Base-by-base conservation (phyloP, 2,113 vertebrate species). In the Psilopsiagon aymara region DNA sequence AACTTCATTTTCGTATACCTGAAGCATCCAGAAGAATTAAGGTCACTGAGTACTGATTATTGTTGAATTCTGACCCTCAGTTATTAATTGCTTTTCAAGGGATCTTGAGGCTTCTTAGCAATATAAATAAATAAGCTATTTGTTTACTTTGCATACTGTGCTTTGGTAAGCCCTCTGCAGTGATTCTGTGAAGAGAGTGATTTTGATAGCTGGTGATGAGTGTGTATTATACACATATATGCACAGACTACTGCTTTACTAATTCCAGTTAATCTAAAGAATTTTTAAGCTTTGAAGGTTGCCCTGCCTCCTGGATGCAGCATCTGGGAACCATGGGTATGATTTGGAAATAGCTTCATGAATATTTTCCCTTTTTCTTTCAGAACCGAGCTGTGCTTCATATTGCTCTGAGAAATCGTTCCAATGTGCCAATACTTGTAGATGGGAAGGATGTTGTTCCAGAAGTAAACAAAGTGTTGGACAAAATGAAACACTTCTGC, bases 401-500 rank as follows among this genome's bases (percentile, higher is more conserved):
- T 2, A 98, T 99, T 70, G 99, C 99, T 49, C 98, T 99, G 92
- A 98, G 99, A 97, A 99, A 99, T 97, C 98, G 99, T 46, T 99
- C 99, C 17, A 99, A 99, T 80, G 93, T 93, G 10, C 98, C 99
- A 37, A 98, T 99, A 86, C 27, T 97, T 60, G 98, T 99, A 7
- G 98, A 98, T 7, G 99, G 99, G 81, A 99, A 99, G 88, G 99
- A 99, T 79, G 99, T 99, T 71, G 99, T 99, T 98, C 99, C 99
- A 14, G 99, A 99, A 24, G 98, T 99, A 55, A 99, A 99, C 97
- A 98, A 97, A 74, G 99, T 99, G 69, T 97, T 99, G 94, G 98
- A 99, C 73, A 99, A 99, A 97, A 99, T 99, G 98, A 99, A 99
- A 89, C 97, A 96, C 37, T 99, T 99, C 97, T 99, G 99, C 88